phyloP scores from a whole-genome alignment of 2,888 invertebrate species.

The Esperia sulphurella region DNA sequence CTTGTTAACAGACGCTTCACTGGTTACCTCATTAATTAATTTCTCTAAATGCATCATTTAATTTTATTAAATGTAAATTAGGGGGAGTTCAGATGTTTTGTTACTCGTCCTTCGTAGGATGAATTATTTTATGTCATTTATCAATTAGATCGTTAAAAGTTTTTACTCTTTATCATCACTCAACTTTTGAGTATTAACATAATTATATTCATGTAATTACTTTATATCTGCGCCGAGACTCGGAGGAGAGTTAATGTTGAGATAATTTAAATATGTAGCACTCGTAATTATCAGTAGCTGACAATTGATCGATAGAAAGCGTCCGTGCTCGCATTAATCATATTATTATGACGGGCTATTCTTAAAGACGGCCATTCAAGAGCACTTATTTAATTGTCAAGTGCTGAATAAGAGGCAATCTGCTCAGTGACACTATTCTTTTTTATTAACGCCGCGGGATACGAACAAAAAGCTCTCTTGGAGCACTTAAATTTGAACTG shows the following conservation, averaged over 20 bases:
- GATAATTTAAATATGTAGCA: slow-evolving; percentile 50
- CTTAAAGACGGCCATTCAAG: slow-evolving; percentile 59
- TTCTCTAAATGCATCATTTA: slow-evolving; percentile 78
- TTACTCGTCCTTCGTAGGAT: slow-evolving; percentile 37
- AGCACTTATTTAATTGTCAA: slow-evolving; percentile 76
- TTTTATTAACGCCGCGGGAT: slow-evolving; percentile 65
- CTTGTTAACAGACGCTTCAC: slow-evolving; percentile 65
- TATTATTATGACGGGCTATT: slow-evolving; percentile 65
- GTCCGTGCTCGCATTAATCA: slow-evolving; percentile 61
- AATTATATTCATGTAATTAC: slow-evolving; percentile 5
- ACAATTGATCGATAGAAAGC: slow-evolving; percentile 69
- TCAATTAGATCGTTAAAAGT: background rate
- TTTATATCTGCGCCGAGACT: too few relatives aligned
- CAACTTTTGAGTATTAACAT: slow-evolving; percentile 9
- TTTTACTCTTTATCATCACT: background rate
- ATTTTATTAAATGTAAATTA: slow-evolving; percentile 78
- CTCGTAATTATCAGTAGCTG: slow-evolving; percentile 71
- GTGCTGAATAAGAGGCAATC: slow-evolving; percentile 73
- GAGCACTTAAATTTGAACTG: slow-evolving; percentile 66
- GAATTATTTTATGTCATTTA: slow-evolving; percentile 29
- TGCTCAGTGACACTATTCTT: slow-evolving; percentile 75
- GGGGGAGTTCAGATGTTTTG: slow-evolving; percentile 57
- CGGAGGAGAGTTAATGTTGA: slow-evolving; percentile 2
- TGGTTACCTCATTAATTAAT: slow-evolving; percentile 76
- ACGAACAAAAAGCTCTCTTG: slow-evolving; percentile 69